A percentile compares a stretch with the other conserved stretches of the same genome.
Conservation (phyloP, 2,797 vertebrate species). For the Eupleurogrammus muticus region DNA sequence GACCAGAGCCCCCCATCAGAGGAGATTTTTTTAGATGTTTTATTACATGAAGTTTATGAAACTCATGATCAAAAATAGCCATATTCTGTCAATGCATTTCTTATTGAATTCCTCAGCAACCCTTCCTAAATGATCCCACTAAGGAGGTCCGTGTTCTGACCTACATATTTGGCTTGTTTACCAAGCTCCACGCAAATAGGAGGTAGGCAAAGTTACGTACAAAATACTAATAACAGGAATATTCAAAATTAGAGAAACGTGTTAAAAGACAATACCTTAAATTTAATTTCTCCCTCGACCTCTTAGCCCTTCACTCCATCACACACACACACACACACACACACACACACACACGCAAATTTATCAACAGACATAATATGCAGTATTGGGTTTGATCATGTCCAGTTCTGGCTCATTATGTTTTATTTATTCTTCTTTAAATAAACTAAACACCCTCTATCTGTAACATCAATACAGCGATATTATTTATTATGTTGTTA, state of each 20-base stretch:
- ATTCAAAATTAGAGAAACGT: not conserved
- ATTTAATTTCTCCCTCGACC: not conserved
- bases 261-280: not conserved
- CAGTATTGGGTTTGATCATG: not conserved
- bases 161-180: no score
- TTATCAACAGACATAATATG: not conserved
- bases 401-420: not conserved
- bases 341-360: not conserved
- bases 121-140: not conserved
- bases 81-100: no score
- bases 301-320: not conserved
- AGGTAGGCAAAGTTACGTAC: not conserved
- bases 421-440: not conserved
- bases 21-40: no score
- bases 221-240: not conserved
- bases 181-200: no score
- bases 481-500: not conserved
- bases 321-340: not conserved
- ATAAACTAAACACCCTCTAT: not conserved
- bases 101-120: not conserved
- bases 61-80: no score
- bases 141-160: not conserved
- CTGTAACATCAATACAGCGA: not conserved
- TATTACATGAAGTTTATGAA: no score
- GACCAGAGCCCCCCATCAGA: no score